Evolutionary conservation across 1,140 invertebrate species (phyloP).

Genomic region (Manduca sexta): DNA sequence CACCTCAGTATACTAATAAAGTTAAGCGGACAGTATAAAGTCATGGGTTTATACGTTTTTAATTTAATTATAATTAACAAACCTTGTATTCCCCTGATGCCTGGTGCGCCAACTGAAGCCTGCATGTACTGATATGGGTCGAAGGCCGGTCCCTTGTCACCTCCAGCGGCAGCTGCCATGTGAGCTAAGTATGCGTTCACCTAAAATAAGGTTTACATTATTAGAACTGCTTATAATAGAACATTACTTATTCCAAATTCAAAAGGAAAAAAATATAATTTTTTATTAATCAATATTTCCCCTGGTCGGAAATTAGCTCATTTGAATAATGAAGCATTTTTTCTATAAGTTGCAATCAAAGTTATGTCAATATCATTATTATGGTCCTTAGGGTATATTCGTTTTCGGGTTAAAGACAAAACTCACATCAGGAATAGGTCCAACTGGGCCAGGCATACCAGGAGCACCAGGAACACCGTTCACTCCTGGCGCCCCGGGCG

Average conservation of each 20-base stretch:
- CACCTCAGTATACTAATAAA: too few relatives aligned
- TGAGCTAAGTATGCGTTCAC: slow-evolving; percentile 57
- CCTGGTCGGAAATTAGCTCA: too few relatives aligned
- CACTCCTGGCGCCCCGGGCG: slow-evolving; percentile 77
- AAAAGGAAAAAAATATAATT: too few relatives aligned
- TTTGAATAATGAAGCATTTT: too few relatives aligned
- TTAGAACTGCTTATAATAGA: neutral
- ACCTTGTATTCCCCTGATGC: slow-evolving; percentile 81
- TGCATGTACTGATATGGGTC: slow-evolving; percentile 85
- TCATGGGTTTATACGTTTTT: too few relatives aligned
- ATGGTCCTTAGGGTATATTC: too few relatives aligned
- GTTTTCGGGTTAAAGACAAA: neutral
- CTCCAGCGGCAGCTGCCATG: slow-evolving; percentile 74
- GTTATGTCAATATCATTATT: too few relatives aligned
- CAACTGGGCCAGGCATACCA: slow-evolving; percentile 80
- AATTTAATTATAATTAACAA: too few relatives aligned
- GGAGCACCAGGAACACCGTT: slow-evolving; percentile 81
- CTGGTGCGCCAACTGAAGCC: slow-evolving; percentile 83
- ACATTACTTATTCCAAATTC: too few relatives aligned
- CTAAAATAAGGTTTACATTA: slow-evolving; percentile 16
- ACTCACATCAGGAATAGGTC: slow-evolving; percentile 83
- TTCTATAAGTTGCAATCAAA: too few relatives aligned
- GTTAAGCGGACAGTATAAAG: too few relatives aligned
- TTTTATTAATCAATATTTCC: too few relatives aligned
- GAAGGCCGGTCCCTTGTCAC: slow-evolving; percentile 83